Evolutionary conservation across 2,888 invertebrate species (phyloP).

Genomic region (Coecobrya sp.): DNA sequence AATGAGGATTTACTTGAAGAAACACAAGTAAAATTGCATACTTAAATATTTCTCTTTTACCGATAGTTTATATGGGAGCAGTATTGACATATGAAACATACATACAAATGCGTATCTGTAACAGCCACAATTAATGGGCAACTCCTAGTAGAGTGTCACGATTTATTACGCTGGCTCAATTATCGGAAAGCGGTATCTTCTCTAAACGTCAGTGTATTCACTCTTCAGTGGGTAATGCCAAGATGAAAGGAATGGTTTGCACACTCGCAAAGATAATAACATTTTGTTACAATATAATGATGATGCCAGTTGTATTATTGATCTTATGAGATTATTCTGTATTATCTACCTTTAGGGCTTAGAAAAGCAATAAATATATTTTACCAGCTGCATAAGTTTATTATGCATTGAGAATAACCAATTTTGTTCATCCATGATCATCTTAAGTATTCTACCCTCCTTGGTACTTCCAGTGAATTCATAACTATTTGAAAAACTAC

Average conservation of each 20-base stretch:
- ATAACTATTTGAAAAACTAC: constrained; percentile 52
- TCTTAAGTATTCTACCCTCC: not conserved
- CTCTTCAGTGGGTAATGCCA: not conserved
- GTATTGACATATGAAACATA: not conserved
- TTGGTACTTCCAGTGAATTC: not conserved
- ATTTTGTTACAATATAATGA: constrained; percentile 25
- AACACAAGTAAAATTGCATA: not conserved
- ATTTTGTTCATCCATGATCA: not conserved
- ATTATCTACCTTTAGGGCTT: constrained; percentile 59
- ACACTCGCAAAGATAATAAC: not conserved
- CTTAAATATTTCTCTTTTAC: not conserved
- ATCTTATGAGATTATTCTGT: constrained; percentile 35
- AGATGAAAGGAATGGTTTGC: not conserved
- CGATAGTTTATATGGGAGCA: not conserved
- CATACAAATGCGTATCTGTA: not conserved
- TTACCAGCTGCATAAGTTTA: constrained; percentile 30
- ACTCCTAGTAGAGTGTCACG: not conserved
- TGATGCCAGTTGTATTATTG: constrained; percentile 28
- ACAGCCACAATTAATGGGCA: not conserved
- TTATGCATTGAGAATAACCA: constrained; percentile 41
- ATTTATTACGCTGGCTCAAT: constrained; percentile 51
- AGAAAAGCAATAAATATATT: constrained; percentile 63
- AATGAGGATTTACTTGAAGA: not conserved
- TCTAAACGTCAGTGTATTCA: not conserved
- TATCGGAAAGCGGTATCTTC: constrained; percentile 68